These are phyloP conservation scores for Nipponacmea schrenckii DNA, from an alignment of 2,888 invertebrate species.

Conservation along the genomic window DNA sequence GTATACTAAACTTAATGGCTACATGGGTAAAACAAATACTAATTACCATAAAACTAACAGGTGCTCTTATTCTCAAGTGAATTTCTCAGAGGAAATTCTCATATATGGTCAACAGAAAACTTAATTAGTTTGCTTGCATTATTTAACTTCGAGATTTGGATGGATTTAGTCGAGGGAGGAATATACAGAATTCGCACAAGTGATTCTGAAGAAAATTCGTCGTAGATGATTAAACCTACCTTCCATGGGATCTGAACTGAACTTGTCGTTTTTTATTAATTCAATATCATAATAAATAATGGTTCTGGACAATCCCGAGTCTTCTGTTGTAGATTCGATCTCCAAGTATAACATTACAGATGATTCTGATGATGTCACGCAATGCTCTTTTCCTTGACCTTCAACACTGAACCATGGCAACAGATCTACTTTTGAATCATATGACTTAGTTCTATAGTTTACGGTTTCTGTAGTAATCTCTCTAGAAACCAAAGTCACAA, in stretches of 20 bases:
- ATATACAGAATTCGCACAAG: background rate
- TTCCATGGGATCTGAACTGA: background rate
- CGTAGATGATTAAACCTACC: too few species aligned
- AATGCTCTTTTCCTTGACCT: background rate
- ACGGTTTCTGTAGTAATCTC: background rate
- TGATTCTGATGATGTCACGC: background rate
- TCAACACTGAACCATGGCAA: background rate
- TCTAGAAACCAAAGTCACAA: background rate
- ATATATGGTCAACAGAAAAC: background rate
- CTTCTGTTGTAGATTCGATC: background rate
- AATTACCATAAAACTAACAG: too few species aligned
- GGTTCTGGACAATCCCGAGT: background rate
- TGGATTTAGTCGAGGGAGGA: background rate
- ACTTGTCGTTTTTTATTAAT: background rate
- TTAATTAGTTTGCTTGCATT: background rate
- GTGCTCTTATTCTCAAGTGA: background rate
- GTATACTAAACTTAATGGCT: too few species aligned
- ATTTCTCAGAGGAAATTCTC: background rate
- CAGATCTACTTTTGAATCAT: background rate
- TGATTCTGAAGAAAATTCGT: too few species aligned
- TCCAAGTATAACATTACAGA: background rate
- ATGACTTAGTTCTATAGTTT: background rate
- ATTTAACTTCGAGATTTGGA: background rate
- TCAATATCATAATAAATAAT: background rate
- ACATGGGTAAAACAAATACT: too few species aligned